Evolutionary conservation across 2,888 invertebrate genomes (phyloP), one percentile per base, ranked within the genome.

Genomic region (Druceiella hillmani): DNA sequence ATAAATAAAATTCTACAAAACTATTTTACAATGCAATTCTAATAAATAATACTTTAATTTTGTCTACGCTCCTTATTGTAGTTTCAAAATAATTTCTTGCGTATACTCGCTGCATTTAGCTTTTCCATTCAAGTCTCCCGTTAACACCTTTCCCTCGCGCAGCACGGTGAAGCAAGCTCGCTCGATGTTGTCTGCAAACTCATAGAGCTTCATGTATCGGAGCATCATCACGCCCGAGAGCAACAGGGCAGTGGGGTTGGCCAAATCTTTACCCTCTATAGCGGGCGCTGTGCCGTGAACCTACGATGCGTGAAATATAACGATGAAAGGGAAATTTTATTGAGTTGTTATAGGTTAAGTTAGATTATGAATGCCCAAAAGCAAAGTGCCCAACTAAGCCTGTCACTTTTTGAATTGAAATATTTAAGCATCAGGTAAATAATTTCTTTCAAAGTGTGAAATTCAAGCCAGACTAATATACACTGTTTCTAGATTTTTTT

Each of bases 201-300:
- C 58, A 30, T 64, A 71, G 20, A 95, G 66, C 22, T 83, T 76
- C 87, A 99, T 82, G 60, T 98, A 78, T 20, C 92, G 81, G 41
- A 99, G 75, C 99, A 99, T 99, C 99, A 99, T 99, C 2, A 97
- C 93, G 0, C 87, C 88, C 2, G 97, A 97, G 3, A 99, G 76
- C 5, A 99, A 75, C 12, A 99, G 74, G 5, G 99, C 99, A 1
- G 99, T 99, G 9, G 99, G 99, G 62, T 99, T 99, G 24, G 99
- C 99, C 61, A 87, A 82, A 72, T 99, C 97, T 61, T 92, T 82
- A 6, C 98, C 98, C 27, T 95, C 97, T 57, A 98, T 97, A 49
- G 91, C 87, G 0, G 97, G 97, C 1, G 97, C 97, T 9, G 97
- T 97, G 27, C 97, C 97, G 60, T 98, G 97, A 3, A 95, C 92